Evolutionary conservation across 2,113 vertebrate genomes (phyloP).

Genomic region (Calidris pygmaea): DNA sequence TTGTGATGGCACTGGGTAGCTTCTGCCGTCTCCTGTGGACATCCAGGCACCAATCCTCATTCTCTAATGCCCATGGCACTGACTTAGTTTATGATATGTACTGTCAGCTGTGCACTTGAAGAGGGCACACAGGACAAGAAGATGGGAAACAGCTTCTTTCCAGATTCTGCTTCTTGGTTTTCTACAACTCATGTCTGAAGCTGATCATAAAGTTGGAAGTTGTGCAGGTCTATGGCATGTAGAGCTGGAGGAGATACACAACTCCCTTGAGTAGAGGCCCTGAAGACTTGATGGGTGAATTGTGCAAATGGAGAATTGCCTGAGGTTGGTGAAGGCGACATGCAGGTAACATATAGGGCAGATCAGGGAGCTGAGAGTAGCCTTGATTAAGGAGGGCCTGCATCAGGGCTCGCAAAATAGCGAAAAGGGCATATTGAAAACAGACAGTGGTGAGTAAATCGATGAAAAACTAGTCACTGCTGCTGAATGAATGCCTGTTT

Average conservation of each 20-base stretch:
- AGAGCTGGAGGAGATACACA: not conserved
- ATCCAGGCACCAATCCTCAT: not conserved
- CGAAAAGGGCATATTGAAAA: not conserved
- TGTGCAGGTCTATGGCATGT: not conserved
- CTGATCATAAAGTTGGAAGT: not conserved
- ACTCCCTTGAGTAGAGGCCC: not conserved
- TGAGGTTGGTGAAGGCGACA: not conserved
- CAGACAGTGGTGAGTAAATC: not conserved
- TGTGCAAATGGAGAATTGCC: not conserved
- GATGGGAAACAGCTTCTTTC: not conserved
- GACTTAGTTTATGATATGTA: not conserved
- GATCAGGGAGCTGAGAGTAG: not conserved
- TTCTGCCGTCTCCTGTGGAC: not conserved
- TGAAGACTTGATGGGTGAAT: not conserved
- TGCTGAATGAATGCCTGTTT: not conserved
- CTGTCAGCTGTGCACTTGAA: not conserved
- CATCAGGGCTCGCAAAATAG: not conserved
- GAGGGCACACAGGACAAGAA: not conserved
- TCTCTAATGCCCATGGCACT: not conserved
- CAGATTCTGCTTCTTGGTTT: not conserved
- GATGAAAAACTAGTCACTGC: not conserved
- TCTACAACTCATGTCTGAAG: not conserved
- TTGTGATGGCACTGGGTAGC: not conserved
- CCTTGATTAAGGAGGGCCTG: not conserved
- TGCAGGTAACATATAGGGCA: not conserved